A percentile compares a stretch with the other conserved stretches of the same genome.
Evolutionary conservation across 2,113 vertebrate genomes (phyloP).

Genomic region (Microcebus ravelobensis): DNA sequence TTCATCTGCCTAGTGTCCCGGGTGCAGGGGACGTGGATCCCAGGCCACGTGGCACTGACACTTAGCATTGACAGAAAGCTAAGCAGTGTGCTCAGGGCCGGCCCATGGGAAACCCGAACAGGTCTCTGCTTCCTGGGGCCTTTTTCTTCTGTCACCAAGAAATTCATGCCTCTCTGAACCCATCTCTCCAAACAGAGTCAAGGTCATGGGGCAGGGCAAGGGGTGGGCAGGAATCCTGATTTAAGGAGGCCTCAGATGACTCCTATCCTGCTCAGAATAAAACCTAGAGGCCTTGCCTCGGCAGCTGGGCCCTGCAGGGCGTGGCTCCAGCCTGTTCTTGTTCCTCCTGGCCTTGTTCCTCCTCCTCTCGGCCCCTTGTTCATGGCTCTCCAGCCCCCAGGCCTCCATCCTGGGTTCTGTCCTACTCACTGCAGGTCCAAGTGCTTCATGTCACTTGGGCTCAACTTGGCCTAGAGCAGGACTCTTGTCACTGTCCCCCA

Average conservation of each 20-base stretch:
- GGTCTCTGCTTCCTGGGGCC: background rate
- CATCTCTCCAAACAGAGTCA: constrained; percentile 24
- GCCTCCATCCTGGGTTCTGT: background rate
- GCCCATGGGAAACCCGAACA: constrained; percentile 1
- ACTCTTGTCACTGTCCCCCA: background rate
- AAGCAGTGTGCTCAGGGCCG: background rate
- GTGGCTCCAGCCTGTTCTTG: too few species aligned
- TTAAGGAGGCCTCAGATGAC: background rate
- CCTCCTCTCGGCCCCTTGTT: background rate
- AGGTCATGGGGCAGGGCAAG: background rate
- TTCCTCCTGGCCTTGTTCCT: too few species aligned
- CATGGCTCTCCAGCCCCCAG: background rate
- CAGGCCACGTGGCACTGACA: background rate
- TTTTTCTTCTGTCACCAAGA: constrained; percentile 49
- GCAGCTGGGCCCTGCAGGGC: background rate
- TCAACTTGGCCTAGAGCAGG: background rate
- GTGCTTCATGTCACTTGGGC: background rate
- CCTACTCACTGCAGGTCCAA: too few species aligned
- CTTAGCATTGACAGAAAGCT: background rate
- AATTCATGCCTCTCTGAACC: constrained; percentile 6
- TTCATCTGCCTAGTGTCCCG: background rate
- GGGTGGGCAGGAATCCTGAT: background rate
- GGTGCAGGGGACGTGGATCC: background rate
- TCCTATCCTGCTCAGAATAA: accelerated
- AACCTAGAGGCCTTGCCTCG: background rate